phyloP scores from a whole-genome alignment of 2,113 vertebrate species.

The Mobula birostris region DNA sequence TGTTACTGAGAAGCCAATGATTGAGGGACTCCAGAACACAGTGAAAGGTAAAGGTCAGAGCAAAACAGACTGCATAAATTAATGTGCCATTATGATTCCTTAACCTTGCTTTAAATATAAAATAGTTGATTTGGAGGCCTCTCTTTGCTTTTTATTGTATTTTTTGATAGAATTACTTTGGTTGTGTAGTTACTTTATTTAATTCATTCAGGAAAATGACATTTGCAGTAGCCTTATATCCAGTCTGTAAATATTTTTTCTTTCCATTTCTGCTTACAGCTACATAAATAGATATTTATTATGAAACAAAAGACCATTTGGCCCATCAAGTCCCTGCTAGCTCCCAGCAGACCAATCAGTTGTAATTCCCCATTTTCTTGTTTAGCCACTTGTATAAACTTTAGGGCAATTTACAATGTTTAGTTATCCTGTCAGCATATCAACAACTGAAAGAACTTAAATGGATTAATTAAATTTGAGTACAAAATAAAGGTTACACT shows the following conservation, averaged over 20 bases:
- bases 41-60: not conserved
- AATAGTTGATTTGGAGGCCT: not conserved
- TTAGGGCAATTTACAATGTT: not conserved
- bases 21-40: not conserved
- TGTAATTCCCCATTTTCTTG: too few species aligned
- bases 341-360: too few species aligned
- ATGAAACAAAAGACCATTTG: too few species aligned
- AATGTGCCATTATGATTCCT: not conserved
- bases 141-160: not conserved
- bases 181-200: constrained; percentile 2
- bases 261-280: too few species aligned
- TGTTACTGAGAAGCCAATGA: not conserved
- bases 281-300: too few species aligned
- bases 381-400: not conserved
- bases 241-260: not conserved
- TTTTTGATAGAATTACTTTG: not conserved
- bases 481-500: not conserved
- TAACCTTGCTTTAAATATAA: not conserved
- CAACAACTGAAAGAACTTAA: not conserved
- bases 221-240: not conserved
- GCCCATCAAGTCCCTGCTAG: too few species aligned
- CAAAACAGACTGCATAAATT: not conserved
- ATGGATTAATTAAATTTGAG: not conserved
- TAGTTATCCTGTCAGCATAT: not conserved
- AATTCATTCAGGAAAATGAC: not conserved